Conservation (phyloP, 1,140 invertebrate genomes). For the Drosophila sechellia region DNA sequence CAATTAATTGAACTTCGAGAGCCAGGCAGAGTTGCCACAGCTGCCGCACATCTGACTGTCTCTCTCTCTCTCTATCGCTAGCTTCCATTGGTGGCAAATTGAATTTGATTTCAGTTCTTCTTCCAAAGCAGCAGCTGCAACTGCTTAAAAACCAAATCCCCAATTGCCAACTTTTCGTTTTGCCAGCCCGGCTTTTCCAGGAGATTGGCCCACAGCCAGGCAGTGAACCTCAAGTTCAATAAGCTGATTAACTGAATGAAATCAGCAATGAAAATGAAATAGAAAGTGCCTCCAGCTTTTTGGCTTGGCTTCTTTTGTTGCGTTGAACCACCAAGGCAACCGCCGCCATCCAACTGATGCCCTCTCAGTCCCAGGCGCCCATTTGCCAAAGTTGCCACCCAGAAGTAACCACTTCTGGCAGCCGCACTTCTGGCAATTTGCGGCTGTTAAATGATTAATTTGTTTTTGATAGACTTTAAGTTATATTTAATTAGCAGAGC, state of each 20-base stretch:
- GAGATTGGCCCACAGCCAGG: conserved; percentile 22
- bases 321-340: conserved; percentile 2
- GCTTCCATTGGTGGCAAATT: conserved; percentile 24
- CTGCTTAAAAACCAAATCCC: conserved; percentile 52
- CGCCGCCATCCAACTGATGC: neutral
- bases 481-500: conserved; percentile 63
- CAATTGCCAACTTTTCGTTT: conserved; percentile 54
- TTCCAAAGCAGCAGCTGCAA: conserved; percentile 52
- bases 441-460: conserved; percentile 70
- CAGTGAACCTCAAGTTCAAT: conserved; percentile 67
- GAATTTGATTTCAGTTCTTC: conserved; percentile 58
- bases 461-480: conserved; percentile 75
- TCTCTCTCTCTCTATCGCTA: neutral
- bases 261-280: conserved; percentile 62
- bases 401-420: conserved; percentile 12
- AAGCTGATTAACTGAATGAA: conserved; percentile 78
- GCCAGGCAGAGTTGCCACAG: conserved; percentile 38
- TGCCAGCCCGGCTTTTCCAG: conserved; percentile 12
- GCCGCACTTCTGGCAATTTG: conserved; percentile 48
- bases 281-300: conserved; percentile 43
- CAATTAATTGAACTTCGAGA: conserved; percentile 62
- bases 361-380: neutral
- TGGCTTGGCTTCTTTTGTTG: conserved; percentile 30
- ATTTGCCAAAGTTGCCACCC: neutral
- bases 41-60: conserved; percentile 21